Conservation (phyloP, 2,113 vertebrate species). For the Rattus rattus region DNA sequence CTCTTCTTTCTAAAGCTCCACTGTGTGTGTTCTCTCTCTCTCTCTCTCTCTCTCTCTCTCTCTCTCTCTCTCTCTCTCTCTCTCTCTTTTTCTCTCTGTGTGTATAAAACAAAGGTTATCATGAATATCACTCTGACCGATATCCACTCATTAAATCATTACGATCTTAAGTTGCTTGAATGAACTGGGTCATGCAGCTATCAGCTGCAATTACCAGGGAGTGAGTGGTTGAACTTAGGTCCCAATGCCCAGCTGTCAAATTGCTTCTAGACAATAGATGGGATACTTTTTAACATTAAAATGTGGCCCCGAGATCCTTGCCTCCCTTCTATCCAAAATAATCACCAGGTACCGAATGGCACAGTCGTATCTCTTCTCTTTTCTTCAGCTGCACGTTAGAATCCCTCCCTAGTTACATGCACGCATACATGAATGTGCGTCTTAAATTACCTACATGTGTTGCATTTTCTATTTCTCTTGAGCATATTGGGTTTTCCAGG, state of each 20-base stretch:
- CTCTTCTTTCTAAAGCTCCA: not conserved
- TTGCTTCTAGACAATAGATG: constrained; percentile 56
- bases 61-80: not conserved
- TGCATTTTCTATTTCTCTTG: constrained; percentile 45
- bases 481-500: constrained; percentile 28
- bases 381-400: constrained; percentile 40
- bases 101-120: constrained; percentile 56
- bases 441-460: constrained; percentile 49
- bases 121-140: not conserved
- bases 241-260: constrained; percentile 49
- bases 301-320: constrained; percentile 46
- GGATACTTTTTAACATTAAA: constrained; percentile 56
- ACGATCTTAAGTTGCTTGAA: constrained; percentile 19
- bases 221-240: constrained; percentile 40
- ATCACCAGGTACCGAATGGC: constrained; percentile 34
- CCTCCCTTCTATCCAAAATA: not conserved
- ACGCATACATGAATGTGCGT: not conserved
- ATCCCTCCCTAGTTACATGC: constrained; percentile 7
- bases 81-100: not conserved
- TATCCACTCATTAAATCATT: constrained; percentile 61
- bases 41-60: not conserved
- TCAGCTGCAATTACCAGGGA: constrained; percentile 14
- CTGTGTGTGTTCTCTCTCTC: not conserved
- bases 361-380: not conserved
- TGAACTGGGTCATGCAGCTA: constrained; percentile 50